Base-by-base conservation (phyloP, 2,888 invertebrate genomes). In the Mythimna albipuncta region DNA sequence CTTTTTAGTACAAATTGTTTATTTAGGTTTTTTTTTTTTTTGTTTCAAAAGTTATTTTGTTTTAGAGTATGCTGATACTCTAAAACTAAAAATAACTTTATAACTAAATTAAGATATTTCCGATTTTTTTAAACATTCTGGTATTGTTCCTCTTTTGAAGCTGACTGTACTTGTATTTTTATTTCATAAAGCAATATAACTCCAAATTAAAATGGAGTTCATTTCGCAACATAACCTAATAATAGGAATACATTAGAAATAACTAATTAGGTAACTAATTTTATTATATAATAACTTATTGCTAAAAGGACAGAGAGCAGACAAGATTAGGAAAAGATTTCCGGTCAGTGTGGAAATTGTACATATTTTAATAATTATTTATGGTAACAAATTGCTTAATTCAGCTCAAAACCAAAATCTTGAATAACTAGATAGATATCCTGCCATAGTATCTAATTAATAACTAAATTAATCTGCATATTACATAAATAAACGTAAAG, bases 231-330 rank as follows among this genome's bases (percentile, higher is more conserved):
- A 54, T 64, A 41, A 62, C 11, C 7, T 66, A 55, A 64, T 64
- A 4, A 21, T 32, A 50, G n/a, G 13, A 41, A 55, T 59, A 75
- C 19, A 11, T 50, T 50, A 21, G 19, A 44, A 59, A 19, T 52
- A 44, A 58, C 50, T 59, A 41, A 68, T 38, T 55, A 75, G 41
- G 32, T 50, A 66, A 52, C 58, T 41, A 32, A 50, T 75, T 21
- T 67, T n/a, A 59, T 74, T 19, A 76, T 63, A 61, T 38, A 47
- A n/a, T 38, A 65, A 52, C 38, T 55, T 13, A 44, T 69, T 52
- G 55, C 38, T 44, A 63, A 55, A 59, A 80, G 41, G 58, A 81
- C 55, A 64, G 38, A 44, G 5, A 50, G n/a, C 26, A 50, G 50
- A 63, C 35, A 58, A 54, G 44, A 41, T 58, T n/a, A 75, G 35